These are phyloP conservation scores for Strongylocentrotus purpuratus DNA, from an alignment of 35 echinoderm and acorn worm species.

Conservation along the genomic window DNA sequence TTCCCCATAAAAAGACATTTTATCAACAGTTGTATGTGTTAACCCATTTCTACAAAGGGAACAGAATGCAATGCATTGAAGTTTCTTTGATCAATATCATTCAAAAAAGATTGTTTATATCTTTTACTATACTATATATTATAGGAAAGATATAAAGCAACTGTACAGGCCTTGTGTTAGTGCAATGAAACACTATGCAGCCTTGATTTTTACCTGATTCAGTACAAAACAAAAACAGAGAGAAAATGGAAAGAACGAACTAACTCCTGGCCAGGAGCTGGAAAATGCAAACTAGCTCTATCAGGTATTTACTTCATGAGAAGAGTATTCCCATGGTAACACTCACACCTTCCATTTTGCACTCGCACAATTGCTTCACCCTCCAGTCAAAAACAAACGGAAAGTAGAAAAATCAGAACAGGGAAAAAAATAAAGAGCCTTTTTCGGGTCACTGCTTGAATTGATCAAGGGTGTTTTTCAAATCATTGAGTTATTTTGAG, in stretches of 20 bases:
- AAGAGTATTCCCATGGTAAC: not conserved
- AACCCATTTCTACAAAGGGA: no score
- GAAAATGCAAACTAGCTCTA: not conserved
- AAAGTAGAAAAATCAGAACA: not conserved
- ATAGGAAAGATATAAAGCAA: no score
- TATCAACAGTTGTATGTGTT: no score
- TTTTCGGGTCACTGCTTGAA: not conserved
- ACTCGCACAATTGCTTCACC: not conserved
- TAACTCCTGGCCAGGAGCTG: not conserved
- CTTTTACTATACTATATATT: no score
- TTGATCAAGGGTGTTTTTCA: slow-evolving; percentile 17
- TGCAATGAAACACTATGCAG: not conserved
- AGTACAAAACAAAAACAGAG: not conserved
- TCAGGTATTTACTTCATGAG: not conserved
- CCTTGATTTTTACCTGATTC: not conserved
- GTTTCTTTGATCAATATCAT: no score
- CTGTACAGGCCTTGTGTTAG: not conserved
- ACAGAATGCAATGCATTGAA: no score
- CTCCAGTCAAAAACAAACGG: not conserved
- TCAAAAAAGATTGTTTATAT: no score
- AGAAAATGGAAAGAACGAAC: not conserved
- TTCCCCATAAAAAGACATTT: no score
- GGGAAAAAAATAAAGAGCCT: not conserved
- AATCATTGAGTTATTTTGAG: not conserved
- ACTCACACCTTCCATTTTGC: not conserved